Evolutionary conservation across 2,113 vertebrate species (phyloP), one percentile per base, ranked within the genome.

Genomic region (Sprattus sprattus): DNA sequence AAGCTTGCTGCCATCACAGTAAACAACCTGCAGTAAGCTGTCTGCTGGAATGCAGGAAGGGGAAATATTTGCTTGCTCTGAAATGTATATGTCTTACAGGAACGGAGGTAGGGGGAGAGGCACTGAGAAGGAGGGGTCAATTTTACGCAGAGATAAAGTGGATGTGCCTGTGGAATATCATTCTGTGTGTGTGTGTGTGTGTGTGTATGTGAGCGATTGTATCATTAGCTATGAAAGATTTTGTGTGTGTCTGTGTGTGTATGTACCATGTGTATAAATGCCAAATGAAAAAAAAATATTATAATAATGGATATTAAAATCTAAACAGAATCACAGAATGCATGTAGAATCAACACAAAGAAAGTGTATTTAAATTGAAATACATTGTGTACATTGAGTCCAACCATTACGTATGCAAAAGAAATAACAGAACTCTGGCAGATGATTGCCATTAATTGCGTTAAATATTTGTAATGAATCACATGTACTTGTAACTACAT

Each of bases 181-280:
- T 49, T 49, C 9, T 49, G 0, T 49, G 47, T 49, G 47, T 49
- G 47, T 49, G 7, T 49, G 47, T 49, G 8, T 49, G 47, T 49
- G 47, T 49, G 47, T 49, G 47, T 49, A 11, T 49, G 64, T 25
- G 64, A 10, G n/a, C 25, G 16, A 6, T 6, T 60, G 54, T 60
- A n/a, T 60, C 16, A 20, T 18, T 60, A 18, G 6, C 15, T 60
- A 60, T 60, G 5, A 60, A n/a, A 20, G 13, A 6, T 28, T 67
- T 67, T 67, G 64, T n/a, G 64, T 67, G 64, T 82, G 82, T 81
- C 50, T 64, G 82, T 82, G 45, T 85, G 13, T 47, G 46, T 67
- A 50, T 84, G 67, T 75, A 71, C 28, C 20, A 47, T 52, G 81
- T 85, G 60, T 82, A 83, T 28, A 25, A 52, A 52, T 9, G 25